Conservation (phyloP, 1,140 invertebrate genomes). For the Drosophila lacertosa region DNA sequence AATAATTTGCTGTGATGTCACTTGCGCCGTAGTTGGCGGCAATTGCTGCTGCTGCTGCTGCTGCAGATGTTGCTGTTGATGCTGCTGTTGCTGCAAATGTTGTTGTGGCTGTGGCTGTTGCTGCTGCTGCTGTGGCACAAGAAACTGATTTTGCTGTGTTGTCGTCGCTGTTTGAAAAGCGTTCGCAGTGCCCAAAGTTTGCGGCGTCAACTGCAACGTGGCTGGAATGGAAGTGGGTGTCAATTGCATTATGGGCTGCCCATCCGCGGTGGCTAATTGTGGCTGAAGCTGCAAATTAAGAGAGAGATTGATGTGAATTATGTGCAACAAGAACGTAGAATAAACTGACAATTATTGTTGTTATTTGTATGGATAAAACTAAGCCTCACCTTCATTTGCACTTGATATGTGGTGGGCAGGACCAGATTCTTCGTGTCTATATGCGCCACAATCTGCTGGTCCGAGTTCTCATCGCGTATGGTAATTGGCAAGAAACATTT, state of each 20-base stretch:
- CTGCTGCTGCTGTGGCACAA: conserved; percentile 22
- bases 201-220: conserved; percentile 72
- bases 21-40: conserved; percentile 37
- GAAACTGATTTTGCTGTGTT: conserved; percentile 51
- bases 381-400: conserved; percentile 79
- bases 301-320: not conserved
- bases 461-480: conserved; percentile 79
- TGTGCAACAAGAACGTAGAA: too few relatives aligned
- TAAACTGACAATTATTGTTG: too few relatives aligned
- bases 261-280: conserved; percentile 77
- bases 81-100: conserved; percentile 15
- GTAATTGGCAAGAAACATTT: conserved; percentile 83
- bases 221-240: conserved; percentile 80
- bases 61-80: conserved; percentile 18
- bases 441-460: conserved; percentile 83
- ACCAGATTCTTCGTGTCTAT: conserved; percentile 83
- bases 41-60: conserved; percentile 16
- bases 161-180: conserved; percentile 50
- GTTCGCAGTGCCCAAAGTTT: conserved; percentile 46
- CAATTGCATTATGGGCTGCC: conserved; percentile 80
- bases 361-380: too few relatives aligned
- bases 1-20: conserved; percentile 66
- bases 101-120: conserved; percentile 32
- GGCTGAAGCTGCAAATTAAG: conserved; percentile 61
- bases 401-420: conserved; percentile 81